Evolutionary conservation across 2,113 vertebrate species (phyloP), one percentile per base, ranked within the genome.

Genomic region (Albula glossodonta): DNA sequence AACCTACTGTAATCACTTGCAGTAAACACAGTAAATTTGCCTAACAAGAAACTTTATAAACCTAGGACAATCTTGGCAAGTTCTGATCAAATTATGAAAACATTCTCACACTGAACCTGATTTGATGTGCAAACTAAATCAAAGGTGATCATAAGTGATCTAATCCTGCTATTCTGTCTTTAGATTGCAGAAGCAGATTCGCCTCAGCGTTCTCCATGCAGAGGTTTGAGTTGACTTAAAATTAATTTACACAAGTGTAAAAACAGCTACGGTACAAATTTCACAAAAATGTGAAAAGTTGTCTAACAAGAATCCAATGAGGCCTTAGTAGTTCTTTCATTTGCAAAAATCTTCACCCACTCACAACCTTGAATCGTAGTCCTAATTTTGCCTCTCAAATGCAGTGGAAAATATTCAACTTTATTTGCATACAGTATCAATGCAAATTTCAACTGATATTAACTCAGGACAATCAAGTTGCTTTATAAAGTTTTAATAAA

Each of bases 401-500:
- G n/a, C 70, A 74, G 70, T 74, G 70, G n/a, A 74, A 31, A 74
- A 74, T n/a, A 31, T 17, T 22, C 22, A 70, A 6, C 63, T n/a
- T 17, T 70, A 70, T 70, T 7, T 22, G 1, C 19, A 70, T 70
- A 4, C 9, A 70, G 63, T 13, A n/a, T n/a, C 6, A 0, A 70
- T 25, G 8, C 10, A 8, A 74, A 25, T 22, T 25, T n/a, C 70
- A 74, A 31, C 10, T 70, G 63, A 60, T 22, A 70, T 70, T 74
- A 74, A 74, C 70, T 74, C 3, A n/a, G 31, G 70, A 2, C 70
- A 74, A 8, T 31, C n/a, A 74, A 74, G 70, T 31, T 74, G 70
- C 70, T 74, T 74, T 74, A 74, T 74, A 74, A 74, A 87, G 74
- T 83, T 79, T 83, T 83, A 79, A 87, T 87, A 87, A 87, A 87